Evolutionary conservation across 2,888 invertebrate species (phyloP).

Genomic region (Punctoribates punctum): DNA sequence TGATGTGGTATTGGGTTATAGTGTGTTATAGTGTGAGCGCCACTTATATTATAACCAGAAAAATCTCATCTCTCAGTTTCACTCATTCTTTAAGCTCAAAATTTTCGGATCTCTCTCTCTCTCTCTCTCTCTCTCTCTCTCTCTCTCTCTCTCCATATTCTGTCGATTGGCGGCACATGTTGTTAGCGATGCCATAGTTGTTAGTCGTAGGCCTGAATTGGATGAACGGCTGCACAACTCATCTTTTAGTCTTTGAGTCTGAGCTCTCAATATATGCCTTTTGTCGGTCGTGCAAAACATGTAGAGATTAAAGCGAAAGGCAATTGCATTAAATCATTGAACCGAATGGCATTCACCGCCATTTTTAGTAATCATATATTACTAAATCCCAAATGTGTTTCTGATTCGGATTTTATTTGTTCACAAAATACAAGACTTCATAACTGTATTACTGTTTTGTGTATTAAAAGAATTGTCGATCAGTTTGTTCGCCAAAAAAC

Average conservation of each 20-base stretch:
- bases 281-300: slow-evolving; percentile 28
- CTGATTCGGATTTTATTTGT: slow-evolving; percentile 16
- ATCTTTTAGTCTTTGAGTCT: too few relatives aligned
- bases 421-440: too few relatives aligned
- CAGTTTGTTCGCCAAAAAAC: background rate
- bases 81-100: background rate
- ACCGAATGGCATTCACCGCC: slow-evolving; percentile 11
- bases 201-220: too few relatives aligned
- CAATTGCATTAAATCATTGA: slow-evolving; percentile 35
- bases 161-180: background rate
- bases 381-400: slow-evolving; percentile 28
- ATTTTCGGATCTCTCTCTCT: too few relatives aligned
- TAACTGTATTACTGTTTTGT: too few relatives aligned
- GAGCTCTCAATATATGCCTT: too few relatives aligned
- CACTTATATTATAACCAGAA: background rate
- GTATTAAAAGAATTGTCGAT: background rate
- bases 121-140: slow-evolving; percentile 5
- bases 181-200: too few relatives aligned
- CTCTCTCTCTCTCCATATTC: background rate
- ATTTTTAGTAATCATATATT: background rate
- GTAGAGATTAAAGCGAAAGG: slow-evolving; percentile 24
- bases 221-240: too few relatives aligned
- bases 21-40: background rate
- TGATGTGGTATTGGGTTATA: too few relatives aligned
- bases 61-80: slow-evolving; percentile 24